Evolutionary conservation across 2,888 invertebrate genomes (phyloP).

Genomic region (Phengaris arion): DNA sequence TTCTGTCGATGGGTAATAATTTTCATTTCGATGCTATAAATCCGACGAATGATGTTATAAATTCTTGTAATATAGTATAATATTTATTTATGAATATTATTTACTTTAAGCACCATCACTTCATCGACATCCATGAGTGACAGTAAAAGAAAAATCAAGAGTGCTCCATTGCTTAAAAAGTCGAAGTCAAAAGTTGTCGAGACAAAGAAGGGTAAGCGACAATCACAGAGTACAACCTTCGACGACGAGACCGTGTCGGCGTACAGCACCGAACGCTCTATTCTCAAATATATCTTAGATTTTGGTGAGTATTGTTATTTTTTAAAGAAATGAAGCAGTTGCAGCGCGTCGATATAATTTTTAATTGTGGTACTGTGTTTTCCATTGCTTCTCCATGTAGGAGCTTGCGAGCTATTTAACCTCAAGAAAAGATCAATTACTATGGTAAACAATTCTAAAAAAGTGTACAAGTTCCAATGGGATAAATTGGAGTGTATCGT

Average conservation of each 20-base stretch:
- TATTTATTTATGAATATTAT: background rate
- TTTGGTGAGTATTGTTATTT: conserved; percentile 51
- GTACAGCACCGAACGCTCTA: conserved; percentile 46
- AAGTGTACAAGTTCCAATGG: conserved; percentile 70
- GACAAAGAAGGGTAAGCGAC: conserved; percentile 48
- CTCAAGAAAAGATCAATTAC: conserved; percentile 60
- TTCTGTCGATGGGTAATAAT: conserved; percentile 32
- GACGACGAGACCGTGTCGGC: conserved; percentile 40
- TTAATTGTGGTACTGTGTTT: too few relatives aligned
- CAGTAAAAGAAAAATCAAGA: conserved; percentile 55
- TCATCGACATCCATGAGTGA: conserved; percentile 56
- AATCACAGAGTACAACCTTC: conserved; percentile 51
- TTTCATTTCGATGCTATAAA: background rate
- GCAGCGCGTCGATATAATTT: too few relatives aligned
- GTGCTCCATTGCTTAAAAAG: conserved; percentile 49
- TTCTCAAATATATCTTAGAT: conserved; percentile 67
- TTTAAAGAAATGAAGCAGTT: too few relatives aligned
- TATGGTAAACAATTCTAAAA: conserved; percentile 72
- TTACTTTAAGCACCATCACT: conserved; percentile 43
- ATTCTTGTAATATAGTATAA: too few relatives aligned
- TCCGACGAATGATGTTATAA: background rate
- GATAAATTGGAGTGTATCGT: conserved; percentile 53
- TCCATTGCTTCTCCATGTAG: conserved; percentile 41
- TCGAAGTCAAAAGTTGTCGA: conserved; percentile 47
- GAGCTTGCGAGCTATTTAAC: conserved; percentile 63